Evolutionary conservation across 1,140 invertebrate genomes (phyloP), one percentile per base, ranked within the genome.

Genomic region (Dendroctonus ponderosae): DNA sequence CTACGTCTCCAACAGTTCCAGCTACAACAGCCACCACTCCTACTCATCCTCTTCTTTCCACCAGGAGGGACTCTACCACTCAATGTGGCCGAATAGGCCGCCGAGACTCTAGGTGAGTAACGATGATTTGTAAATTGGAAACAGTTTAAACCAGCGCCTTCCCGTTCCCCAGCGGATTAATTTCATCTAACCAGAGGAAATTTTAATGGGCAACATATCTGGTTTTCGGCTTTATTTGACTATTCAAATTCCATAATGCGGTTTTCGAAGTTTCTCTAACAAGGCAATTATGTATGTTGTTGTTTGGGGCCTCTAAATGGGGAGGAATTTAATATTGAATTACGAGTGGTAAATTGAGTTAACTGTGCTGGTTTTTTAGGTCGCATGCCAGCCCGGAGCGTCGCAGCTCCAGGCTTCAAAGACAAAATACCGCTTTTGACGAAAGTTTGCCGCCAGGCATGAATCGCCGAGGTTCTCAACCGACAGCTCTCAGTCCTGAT

Each of bases 371-470:
- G 11, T 46, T 46, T 83, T 53, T 80, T 8, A 63, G 74, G 41
- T 72, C 61, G 52, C 76, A 77, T n/a, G 85, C 84, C 5, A 87
- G 85, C 74, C 86, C 86, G 40, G 89, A 91, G 77, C 82, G 86
- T 7, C 83, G 79, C 66, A 87, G 90, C 74, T 86, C 89, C 56
- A 83, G 91, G 54, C 80, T 94, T 51, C 89, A 90, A 71, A 82
- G 93, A 46, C 93, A 95, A 81, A 90, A 91, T 7, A 93, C 92
- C 5, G 90, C 92, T 48, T 92, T 92, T 77, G 93, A 95, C 78
- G 93, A 95, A 78, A 88, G 87, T 58, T 80, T 90, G 60, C 89
- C 89, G 39, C 88, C 89, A 14, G 79, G 79, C 60, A 79, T 76
- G 74, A 84, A 85, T 12, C 83, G 91, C 50, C 81, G 89, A 43